Evolutionary conservation across 1,140 invertebrate species (phyloP).

Genomic region (Akabosia matsudoensis): DNA sequence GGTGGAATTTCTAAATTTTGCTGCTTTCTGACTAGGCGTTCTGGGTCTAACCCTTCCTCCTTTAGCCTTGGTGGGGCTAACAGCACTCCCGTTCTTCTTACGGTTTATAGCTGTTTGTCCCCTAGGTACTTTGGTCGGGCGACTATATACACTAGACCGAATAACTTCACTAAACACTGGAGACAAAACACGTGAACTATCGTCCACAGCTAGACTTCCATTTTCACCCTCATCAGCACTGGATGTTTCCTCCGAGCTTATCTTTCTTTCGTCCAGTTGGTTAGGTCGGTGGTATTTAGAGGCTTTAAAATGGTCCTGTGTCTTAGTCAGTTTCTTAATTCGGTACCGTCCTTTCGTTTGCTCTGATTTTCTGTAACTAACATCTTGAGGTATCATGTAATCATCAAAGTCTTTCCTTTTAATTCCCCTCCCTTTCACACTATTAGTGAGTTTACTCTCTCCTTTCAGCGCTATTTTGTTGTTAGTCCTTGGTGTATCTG

Average conservation of each 20-base stretch:
- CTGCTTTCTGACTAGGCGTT: not conserved
- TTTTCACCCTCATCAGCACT: constrained; percentile 15
- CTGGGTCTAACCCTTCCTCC: not conserved
- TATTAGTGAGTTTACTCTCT: not conserved
- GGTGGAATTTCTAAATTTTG: not conserved
- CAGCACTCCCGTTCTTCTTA: constrained; percentile 9
- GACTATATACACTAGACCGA: not conserved
- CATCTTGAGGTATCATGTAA: not conserved
- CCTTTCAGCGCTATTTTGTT: not conserved
- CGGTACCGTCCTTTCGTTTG: not conserved
- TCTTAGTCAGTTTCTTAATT: not conserved
- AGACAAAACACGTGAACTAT: not conserved
- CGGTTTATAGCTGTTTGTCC: not conserved
- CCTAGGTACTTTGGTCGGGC: not conserved
- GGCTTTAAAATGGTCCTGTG: constrained; percentile 1
- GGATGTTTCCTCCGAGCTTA: not conserved
- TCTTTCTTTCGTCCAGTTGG: not conserved
- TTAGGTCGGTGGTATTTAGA: not conserved
- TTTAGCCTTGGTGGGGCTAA: constrained; percentile 26
- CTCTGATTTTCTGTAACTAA: no score
- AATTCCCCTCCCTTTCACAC: not conserved
- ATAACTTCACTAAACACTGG: constrained; percentile 22
- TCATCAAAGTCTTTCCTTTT: constrained; percentile 18
- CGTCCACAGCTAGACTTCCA: not conserved
- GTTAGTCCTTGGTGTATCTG: not conserved